A percentile compares a stretch with the other conserved stretches of the same genome.
phyloP scores from a whole-genome alignment of 2,888 invertebrate species.

The Polyploca ridens region DNA sequence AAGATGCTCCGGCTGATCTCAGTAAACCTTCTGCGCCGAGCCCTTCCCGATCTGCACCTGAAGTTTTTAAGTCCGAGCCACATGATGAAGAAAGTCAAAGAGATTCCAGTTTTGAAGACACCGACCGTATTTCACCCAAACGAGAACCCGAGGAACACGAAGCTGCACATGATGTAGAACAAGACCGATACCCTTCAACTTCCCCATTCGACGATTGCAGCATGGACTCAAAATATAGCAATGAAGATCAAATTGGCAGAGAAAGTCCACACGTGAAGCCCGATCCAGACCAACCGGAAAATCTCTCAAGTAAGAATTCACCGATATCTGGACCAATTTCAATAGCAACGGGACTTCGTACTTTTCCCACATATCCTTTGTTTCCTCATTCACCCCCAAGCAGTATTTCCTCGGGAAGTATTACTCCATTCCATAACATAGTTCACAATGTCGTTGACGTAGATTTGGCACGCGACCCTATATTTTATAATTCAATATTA shows the following conservation, averaged over 20 bases:
- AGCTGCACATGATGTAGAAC: conserved; percentile 84
- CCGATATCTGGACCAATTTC: conserved; percentile 87
- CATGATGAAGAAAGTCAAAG: conserved; percentile 80
- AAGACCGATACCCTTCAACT: conserved; percentile 86
- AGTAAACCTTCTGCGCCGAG: conserved; percentile 88
- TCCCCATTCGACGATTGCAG: conserved; percentile 91
- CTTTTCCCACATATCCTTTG: conserved; percentile 86
- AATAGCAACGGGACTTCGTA: conserved; percentile 87
- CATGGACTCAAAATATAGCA: conserved; percentile 91
- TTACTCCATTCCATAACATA: conserved; percentile 81
- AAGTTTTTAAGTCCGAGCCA: conserved; percentile 79
- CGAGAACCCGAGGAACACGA: conserved; percentile 88
- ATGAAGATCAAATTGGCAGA: conserved; percentile 87
- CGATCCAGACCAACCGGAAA: conserved; percentile 92
- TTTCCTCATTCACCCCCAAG: conserved; percentile 87
- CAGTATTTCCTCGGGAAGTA: conserved; percentile 87
- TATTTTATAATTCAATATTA: conserved; percentile 90
- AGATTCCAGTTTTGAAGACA: conserved; percentile 80
- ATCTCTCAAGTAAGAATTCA: conserved; percentile 89
- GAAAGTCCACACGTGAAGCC: conserved; percentile 86
- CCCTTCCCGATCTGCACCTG: conserved; percentile 73
- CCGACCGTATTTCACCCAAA: conserved; percentile 87
- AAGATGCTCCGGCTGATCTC: conserved; percentile 91
- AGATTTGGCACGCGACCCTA: conserved; percentile 91
- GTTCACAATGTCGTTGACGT: conserved; percentile 75